Base-by-base conservation (phyloP, 2,888 invertebrate species). In the Ashinkailepas kermadecensis region DNA sequence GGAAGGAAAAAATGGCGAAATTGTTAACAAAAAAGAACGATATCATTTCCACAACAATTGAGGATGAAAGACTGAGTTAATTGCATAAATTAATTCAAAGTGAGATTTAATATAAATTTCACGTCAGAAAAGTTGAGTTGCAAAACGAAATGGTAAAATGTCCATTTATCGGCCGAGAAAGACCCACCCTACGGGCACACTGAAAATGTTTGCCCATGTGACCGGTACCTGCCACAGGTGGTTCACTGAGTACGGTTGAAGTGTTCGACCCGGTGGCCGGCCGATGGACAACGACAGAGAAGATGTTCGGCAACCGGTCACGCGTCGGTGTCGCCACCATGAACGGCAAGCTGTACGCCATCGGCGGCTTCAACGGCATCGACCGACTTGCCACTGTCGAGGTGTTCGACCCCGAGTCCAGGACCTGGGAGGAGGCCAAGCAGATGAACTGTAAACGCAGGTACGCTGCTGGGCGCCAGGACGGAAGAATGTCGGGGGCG, bases 281-380 rank as follows among this genome's bases (percentile, higher is more conserved):
- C 78, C 89, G 91, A 83, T 95, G 95, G 95, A 90, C 91, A 86
- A 90, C 93, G 87, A 93, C 91, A 0, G 93, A 94, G 86, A 92
- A 93, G 12, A 95, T 95, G 95, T 92, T 92, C 13, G 95, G 94
- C 89, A 90, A 94, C 83, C 89, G 95, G 82, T 94, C 94, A 82
- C 88, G 95, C 80, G 93, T 95, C 7, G 95, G 95, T 0, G 95
- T 95, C 0, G 93, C 95, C 39, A 95, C 95, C 0, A 90, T 95
- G 85, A 91, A 92, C 85, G 93, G 94, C 85, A 91, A 92, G 87
- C 87, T 93, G 10, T 93, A 92, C 86, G 95, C 95, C 3, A 93
- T 95, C 86, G 90, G 90, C 13, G 95, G 95, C 0, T 95, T 94
- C 86, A 94, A 95, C 87, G 95, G 96, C 0, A 90, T 90, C 79